Conservation (phyloP, 2,113 vertebrate genomes). For the Saguinus imperator region DNA sequence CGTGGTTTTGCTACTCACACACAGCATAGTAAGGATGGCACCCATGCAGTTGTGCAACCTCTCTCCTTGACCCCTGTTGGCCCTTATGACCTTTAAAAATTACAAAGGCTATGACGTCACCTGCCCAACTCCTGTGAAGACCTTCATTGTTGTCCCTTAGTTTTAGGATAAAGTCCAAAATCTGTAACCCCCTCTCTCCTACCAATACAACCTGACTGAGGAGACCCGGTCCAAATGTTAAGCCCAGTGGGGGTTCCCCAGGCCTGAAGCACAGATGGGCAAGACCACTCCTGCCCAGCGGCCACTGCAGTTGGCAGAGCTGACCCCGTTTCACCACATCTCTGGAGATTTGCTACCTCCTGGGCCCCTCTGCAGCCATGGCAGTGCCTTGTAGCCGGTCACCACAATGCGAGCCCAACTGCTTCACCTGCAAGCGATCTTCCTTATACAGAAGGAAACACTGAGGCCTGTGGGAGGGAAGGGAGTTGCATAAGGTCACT, state of each 20-base stretch:
- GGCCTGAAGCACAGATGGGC: not conserved
- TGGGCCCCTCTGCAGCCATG: not conserved
- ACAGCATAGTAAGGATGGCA: not conserved
- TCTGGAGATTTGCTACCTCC: not conserved
- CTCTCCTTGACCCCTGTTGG: not conserved
- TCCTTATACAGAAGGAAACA: not conserved
- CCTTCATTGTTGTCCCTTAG: not conserved
- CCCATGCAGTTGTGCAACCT: no score
- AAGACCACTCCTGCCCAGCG: fast-evolving
- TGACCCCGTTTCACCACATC: not conserved
- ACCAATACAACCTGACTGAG: not conserved
- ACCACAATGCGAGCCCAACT: fast-evolving
- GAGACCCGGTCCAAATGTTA: no score
- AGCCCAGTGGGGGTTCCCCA: not conserved
- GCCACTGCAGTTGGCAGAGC: not conserved
- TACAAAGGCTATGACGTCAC: not conserved
- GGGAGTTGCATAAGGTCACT: not conserved
- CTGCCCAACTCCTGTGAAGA: not conserved
- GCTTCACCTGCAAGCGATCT: not conserved
- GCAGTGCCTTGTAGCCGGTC: no score
- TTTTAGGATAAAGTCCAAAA: not conserved
- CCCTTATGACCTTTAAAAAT: not conserved
- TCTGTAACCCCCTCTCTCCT: not conserved
- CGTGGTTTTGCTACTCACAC: not conserved
- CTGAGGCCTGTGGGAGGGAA: not conserved